Conservation (phyloP, 2,113 vertebrate species). For the Ctenomys sociabilis region DNA sequence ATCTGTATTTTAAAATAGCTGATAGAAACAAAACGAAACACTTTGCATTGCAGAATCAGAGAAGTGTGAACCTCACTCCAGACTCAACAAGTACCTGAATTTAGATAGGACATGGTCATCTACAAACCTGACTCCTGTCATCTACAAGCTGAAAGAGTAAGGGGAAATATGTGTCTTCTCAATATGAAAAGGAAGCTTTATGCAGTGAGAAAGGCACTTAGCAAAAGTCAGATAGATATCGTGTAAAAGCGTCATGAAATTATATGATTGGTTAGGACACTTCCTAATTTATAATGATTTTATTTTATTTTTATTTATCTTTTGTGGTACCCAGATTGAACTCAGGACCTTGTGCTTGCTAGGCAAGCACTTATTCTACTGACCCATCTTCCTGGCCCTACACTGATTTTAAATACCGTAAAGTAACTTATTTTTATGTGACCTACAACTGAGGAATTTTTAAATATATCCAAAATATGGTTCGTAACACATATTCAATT, state of each 20-base stretch:
- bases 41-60: neutral
- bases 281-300: constrained; percentile 18
- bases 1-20: neutral
- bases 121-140: neutral
- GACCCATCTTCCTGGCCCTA: neutral
- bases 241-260: neutral
- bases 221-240: neutral
- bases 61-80: neutral
- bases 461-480: neutral
- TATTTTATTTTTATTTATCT: too few relatives aligned
- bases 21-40: neutral
- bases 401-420: constrained; percentile 12
- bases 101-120: neutral
- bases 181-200: neutral
- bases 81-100: neutral
- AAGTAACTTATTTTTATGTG: neutral
- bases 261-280: neutral
- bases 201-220: neutral
- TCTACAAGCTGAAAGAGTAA: neutral
- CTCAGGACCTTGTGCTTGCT: too few relatives aligned
- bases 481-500: neutral
- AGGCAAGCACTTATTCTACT: too few relatives aligned
- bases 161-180: neutral
- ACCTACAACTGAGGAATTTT: neutral
- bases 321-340: too few relatives aligned